Conservation (phyloP, 2,113 vertebrate species). For the Heterocephalus glaber region DNA sequence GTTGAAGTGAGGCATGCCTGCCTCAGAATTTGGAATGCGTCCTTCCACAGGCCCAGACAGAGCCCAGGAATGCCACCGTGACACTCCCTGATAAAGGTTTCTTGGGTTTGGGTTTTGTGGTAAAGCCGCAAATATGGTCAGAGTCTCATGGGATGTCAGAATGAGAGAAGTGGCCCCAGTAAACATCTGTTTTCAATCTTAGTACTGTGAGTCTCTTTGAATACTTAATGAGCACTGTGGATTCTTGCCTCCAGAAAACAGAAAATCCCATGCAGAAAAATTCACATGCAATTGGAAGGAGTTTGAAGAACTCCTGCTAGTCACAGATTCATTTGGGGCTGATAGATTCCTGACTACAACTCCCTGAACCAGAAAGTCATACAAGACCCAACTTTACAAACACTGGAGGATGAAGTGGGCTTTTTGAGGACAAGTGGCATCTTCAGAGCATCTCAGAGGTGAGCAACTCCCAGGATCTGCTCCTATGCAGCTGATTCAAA, state of each 20-base stretch:
- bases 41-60: too few relatives aligned
- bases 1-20: background rate
- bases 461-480: background rate
- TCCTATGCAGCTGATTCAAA: background rate
- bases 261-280: background rate
- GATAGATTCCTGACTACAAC: background rate
- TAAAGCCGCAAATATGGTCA: background rate
- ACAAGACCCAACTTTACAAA: background rate
- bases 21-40: background rate
- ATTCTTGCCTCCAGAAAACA: background rate
- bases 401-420: fast-evolving
- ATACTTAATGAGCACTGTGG: background rate
- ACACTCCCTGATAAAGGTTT: background rate
- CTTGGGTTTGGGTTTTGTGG: background rate
- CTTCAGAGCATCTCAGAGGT: background rate
- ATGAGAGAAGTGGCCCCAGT: background rate
- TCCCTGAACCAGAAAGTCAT: background rate
- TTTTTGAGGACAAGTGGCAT: background rate
- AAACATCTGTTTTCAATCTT: slow-evolving; percentile 28
- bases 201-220: background rate
- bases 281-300: background rate
- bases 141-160: background rate
- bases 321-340: too few relatives aligned
- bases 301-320: background rate
- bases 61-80: background rate